Base-by-base conservation (phyloP, 1,140 invertebrate genomes). In the Spodoptera frugiperda region DNA sequence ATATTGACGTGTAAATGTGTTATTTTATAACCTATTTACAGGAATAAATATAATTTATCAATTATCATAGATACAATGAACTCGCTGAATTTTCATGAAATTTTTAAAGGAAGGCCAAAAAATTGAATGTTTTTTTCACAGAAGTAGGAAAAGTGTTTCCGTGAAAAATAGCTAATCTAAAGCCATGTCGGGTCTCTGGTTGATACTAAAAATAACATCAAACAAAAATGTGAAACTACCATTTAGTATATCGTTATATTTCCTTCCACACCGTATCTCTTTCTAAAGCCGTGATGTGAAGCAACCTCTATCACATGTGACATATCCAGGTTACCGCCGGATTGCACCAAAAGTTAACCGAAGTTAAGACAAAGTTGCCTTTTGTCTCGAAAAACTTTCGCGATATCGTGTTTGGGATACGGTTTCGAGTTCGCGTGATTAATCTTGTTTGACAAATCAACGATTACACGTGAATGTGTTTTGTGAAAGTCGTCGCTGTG, bases 201-300 rank as follows among this genome's bases (percentile, higher is more conserved):
- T 39, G 33, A 15, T 3, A 14, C 48, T 6, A 51, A 51, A 51
- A 51, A 51, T 15, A 51, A n/a, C 15, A 15, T 51, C 3, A n/a
- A 51, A n/a, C 12, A 0, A 0, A 51, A 10, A n/a, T n/a, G 3
- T 4, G 48, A 51, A 51, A 15, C 48, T n/a, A 51, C 11, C 11
- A 15, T 15, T 51, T 51, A 51, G 5, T n/a, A 2, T 51, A 51
- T 39, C 33, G 6, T 39, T 39, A 0, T 39, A 9, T 1, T 39
- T 39, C 33, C 33, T 39, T 39, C 33, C 33, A 39, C 33, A 10
- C 33, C 3, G 4, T 67, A 21, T 33, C 44, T n/a, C 44, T 49
- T 19, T 49, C 63, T 49, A 67, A 67, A 67, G 63, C 49, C 63
- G 63, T n/a, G 44, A 67, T 21, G 63, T 67, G 17, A n/a, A 67